A percentile compares a stretch with the other conserved stretches of the same genome.
Evolutionary conservation across 1,140 invertebrate genomes (phyloP).

Genomic region (Goniozus legneri): DNA sequence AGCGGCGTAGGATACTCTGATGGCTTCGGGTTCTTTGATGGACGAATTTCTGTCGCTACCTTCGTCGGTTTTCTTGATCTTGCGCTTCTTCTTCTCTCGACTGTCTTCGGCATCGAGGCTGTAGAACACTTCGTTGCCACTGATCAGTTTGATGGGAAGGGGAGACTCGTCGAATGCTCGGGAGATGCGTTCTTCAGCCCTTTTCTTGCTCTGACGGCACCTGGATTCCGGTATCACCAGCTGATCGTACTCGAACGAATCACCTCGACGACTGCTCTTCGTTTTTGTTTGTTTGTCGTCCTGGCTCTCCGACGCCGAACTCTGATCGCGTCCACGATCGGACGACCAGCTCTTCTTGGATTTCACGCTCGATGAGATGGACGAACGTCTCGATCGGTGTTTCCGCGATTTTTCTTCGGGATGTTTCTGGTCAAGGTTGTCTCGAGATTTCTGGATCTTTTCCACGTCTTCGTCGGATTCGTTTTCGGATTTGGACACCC

Average conservation of each 20-base stretch:
- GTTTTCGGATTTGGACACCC: constrained; percentile 43
- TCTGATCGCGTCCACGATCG: constrained; percentile 3
- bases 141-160: not conserved
- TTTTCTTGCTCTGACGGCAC: constrained; percentile 44
- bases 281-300: constrained; percentile 1
- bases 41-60: not conserved
- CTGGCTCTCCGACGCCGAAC: not conserved
- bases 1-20: not conserved
- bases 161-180: not conserved
- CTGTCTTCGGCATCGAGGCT: not conserved
- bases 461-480: constrained; percentile 31
- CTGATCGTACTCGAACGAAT: constrained; percentile 10
- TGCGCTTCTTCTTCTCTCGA: not conserved
- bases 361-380: not conserved
- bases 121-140: not conserved
- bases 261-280: not conserved
- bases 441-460: no score
- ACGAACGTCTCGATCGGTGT: not conserved
- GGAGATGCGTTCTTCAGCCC: constrained; percentile 39
- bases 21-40: constrained; percentile 1
- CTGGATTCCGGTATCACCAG: constrained; percentile 19
- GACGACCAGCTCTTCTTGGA: constrained; percentile 9
- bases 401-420: not conserved
- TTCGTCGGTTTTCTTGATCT: constrained; percentile 1
- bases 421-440: not conserved